Percentiles rank a stretch among this genome's conserved stretches.
These are phyloP conservation scores for Uromys caudimaculatus DNA, from an alignment of 2,797 vertebrate genomes.

Conservation along the genomic window DNA sequence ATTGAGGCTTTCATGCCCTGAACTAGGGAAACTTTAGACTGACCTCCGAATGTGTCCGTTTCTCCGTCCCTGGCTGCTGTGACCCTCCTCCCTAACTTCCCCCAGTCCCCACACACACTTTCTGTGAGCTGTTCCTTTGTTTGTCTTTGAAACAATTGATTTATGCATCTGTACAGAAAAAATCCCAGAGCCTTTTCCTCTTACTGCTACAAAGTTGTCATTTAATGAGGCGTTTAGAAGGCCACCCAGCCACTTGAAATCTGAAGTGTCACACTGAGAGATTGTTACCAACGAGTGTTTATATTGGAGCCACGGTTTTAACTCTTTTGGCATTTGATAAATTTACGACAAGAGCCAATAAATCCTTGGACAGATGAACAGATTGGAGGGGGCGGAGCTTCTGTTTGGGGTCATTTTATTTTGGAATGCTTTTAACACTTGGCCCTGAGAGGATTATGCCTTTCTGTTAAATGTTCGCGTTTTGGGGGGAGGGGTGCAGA, in stretches of 20 bases:
- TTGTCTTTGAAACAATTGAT: conserved; percentile 76
- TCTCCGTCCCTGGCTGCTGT: neutral
- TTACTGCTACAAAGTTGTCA: conserved; percentile 72
- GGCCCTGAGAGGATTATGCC: conserved; percentile 68
- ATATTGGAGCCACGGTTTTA: conserved; percentile 67
- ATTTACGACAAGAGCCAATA: conserved; percentile 84
- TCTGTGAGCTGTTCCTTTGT: conserved; percentile 65
- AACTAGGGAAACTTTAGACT: neutral
- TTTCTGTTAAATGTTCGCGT: conserved; percentile 58
- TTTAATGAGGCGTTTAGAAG: conserved; percentile 74
- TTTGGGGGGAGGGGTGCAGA: neutral
- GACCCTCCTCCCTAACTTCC: neutral
- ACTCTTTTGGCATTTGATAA: conserved; percentile 83
- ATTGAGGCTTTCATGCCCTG: neutral
- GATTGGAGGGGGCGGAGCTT: conserved; percentile 81
- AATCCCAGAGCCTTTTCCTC: conserved; percentile 72
- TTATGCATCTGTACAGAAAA: conserved; percentile 69
- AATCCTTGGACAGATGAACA: conserved; percentile 81
- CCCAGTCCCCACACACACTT: neutral
- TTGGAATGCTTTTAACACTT: conserved; percentile 86
- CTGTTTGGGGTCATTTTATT: conserved; percentile 77
- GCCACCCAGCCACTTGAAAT: conserved; percentile 83
- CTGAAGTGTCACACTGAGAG: conserved; percentile 79
- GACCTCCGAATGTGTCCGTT: rapidly evolving
- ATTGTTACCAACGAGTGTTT: conserved; percentile 84